Percentiles rank a stretch among this genome's conserved stretches.
phyloP scores from a whole-genome alignment of 2,888 invertebrate genomes.

The Caenorhabditis uteleia region DNA sequence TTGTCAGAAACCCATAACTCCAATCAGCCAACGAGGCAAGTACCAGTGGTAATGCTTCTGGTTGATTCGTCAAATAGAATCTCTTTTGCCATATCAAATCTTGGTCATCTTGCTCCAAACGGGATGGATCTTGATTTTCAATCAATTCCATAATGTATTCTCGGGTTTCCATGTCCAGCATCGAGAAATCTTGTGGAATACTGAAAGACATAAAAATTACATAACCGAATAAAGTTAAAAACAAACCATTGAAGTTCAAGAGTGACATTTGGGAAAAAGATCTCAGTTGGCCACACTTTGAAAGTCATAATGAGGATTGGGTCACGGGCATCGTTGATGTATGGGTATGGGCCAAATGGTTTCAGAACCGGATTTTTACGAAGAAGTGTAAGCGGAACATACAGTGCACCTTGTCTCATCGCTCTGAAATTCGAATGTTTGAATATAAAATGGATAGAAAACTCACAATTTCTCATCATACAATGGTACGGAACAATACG shows the following conservation, averaged over 20 bases:
- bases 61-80: constrained; percentile 68
- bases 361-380: constrained; percentile 45
- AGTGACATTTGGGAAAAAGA: constrained; percentile 55
- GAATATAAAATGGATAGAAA: not conserved
- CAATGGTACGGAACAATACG: constrained; percentile 58
- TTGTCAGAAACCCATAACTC: constrained; percentile 36
- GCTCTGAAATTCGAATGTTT: constrained; percentile 21
- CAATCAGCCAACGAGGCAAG: constrained; percentile 47
- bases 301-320: constrained; percentile 59
- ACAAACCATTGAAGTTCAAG: constrained; percentile 36
- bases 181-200: constrained; percentile 59
- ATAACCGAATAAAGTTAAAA: not conserved
- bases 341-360: constrained; percentile 64
- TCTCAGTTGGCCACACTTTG: constrained; percentile 53
- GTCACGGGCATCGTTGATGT: constrained; percentile 52
- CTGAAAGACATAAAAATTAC: constrained; percentile 17
- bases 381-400: constrained; percentile 43
- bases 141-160: constrained; percentile 69
- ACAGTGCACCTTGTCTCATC: constrained; percentile 49
- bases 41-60: constrained; percentile 69
- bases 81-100: constrained; percentile 72
- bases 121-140: constrained; percentile 63
- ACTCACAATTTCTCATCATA: constrained; percentile 60
- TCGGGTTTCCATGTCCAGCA: constrained; percentile 69
- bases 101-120: constrained; percentile 70